These are phyloP conservation scores for Tringa solitaria DNA, from an alignment of 2,113 vertebrate species.

Conservation along the genomic window DNA sequence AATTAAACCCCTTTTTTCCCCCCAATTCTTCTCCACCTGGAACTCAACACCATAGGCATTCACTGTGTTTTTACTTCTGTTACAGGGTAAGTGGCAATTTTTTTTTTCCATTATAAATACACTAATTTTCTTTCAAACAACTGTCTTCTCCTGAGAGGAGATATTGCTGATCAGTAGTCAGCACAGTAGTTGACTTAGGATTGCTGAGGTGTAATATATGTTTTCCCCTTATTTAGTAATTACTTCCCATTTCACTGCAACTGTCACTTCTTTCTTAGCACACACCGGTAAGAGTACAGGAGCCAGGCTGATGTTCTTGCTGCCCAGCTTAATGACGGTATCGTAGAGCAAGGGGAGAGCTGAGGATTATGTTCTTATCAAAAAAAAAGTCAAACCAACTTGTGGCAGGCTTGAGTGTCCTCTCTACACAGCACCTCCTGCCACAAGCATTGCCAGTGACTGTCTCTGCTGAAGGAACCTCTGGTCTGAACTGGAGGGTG, in stretches of 20 bases:
- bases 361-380: not conserved
- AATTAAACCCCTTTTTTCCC: not conserved
- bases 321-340: not conserved
- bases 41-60: not conserved
- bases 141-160: not conserved
- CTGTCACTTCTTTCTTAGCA: not conserved
- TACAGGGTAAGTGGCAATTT: not conserved
- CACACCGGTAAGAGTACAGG: not conserved
- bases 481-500: not conserved
- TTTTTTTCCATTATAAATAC: not conserved
- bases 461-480: not conserved
- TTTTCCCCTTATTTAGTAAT: not conserved
- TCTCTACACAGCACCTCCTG: not conserved
- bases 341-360: not conserved
- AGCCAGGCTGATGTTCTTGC: not conserved
- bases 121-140: not conserved
- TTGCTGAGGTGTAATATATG: not conserved
- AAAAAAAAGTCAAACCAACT: not conserved
- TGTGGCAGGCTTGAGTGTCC: not conserved
- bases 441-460: not conserved
- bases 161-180: not conserved
- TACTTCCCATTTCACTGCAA: not conserved
- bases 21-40: not conserved
- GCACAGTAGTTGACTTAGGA: not conserved
- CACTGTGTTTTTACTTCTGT: not conserved